Percentiles rank a stretch among this genome's conserved stretches.
Conservation (phyloP, 2,113 vertebrate species). For the Uria lomvia region DNA sequence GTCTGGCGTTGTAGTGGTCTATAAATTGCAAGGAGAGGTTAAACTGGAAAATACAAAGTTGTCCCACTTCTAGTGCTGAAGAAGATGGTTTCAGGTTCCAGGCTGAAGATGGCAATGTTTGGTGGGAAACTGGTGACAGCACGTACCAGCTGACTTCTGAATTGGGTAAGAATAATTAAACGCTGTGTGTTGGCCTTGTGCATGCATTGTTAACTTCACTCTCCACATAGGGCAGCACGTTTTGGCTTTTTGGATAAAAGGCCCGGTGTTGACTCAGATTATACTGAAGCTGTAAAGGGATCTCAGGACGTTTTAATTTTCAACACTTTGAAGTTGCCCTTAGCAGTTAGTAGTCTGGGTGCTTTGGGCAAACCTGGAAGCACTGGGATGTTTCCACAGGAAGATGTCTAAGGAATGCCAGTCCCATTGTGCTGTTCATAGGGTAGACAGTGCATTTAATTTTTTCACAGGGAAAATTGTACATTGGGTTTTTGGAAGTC, state of each 20-base stretch:
- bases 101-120: neutral
- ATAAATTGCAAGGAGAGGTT: neutral
- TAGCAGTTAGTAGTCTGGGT: neutral
- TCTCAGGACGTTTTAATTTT: neutral
- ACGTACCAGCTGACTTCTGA: neutral
- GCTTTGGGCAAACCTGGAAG: neutral
- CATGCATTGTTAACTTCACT: neutral
- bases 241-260: neutral
- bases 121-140: neutral
- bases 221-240: neutral
- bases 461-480: neutral
- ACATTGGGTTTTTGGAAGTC: neutral
- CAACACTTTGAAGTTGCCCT: neutral
- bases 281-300: neutral
- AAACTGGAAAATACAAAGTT: neutral
- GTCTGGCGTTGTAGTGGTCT: neutral
- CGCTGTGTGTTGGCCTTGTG: neutral
- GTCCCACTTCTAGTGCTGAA: neutral
- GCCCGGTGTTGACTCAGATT: neutral
- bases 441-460: neutral
- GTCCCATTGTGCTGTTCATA: neutral
- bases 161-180: neutral
- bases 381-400: neutral
- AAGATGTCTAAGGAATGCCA: neutral
- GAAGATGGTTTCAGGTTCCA: neutral